These are phyloP conservation scores for Alouatta palliata DNA, from an alignment of 2,113 vertebrate genomes.

Conservation along the genomic window DNA sequence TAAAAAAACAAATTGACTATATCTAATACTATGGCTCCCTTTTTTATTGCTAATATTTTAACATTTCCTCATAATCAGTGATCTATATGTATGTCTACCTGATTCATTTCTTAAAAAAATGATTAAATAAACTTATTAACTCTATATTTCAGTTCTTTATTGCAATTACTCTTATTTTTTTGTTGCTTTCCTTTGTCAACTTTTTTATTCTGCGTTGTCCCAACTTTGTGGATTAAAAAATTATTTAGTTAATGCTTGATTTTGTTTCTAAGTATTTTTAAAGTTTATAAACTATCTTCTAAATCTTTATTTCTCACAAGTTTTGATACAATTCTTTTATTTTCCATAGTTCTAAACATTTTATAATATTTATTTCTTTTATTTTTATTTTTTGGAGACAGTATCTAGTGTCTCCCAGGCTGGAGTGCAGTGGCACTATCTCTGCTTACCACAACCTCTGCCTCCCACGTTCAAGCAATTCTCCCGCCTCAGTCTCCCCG, in stretches of 20 bases:
- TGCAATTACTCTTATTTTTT: not conserved
- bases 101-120: not conserved
- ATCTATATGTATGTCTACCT: not conserved
- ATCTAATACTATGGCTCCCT: not conserved
- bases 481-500: no score
- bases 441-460: no score
- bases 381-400: no score
- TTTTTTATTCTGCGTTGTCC: not conserved
- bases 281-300: not conserved
- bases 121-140: not conserved
- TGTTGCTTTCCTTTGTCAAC: not conserved
- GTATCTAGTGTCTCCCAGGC: no score
- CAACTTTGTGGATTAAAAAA: not conserved
- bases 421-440: no score
- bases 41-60: not conserved
- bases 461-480: no score
- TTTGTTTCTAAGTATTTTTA: not conserved
- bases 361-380: not conserved
- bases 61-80: not conserved
- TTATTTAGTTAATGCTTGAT: not conserved
- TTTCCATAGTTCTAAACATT: not conserved
- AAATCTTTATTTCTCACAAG: not conserved
- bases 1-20: not conserved
- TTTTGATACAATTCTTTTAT: not conserved
- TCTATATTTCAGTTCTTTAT: not conserved